Percentiles rank a stretch among this genome's conserved stretches.
Evolutionary conservation across 2,797 vertebrate species (phyloP).

Genomic region (Mionectes olivaceus): DNA sequence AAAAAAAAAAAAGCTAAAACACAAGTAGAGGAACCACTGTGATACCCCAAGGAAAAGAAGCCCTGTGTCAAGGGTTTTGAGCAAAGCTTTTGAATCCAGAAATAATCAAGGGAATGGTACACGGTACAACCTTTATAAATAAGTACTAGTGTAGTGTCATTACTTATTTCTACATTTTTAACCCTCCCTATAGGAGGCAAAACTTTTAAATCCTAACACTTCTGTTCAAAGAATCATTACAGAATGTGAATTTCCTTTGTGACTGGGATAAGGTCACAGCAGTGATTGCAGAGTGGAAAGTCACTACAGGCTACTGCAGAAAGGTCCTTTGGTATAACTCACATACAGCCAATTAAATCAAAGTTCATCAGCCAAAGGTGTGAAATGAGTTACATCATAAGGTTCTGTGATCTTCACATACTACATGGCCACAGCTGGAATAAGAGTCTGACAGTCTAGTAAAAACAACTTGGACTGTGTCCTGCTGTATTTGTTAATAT

Average conservation of each 20-base stretch:
- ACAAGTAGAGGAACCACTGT: not conserved
- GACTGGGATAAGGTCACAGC: not conserved
- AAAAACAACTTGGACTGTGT: not conserved
- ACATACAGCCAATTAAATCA: not conserved
- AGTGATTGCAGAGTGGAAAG: not conserved
- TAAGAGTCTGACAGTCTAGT: not conserved
- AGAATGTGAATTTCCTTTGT: not conserved
- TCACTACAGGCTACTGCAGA: not conserved
- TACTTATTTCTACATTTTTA: not conserved
- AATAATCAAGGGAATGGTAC: not conserved
- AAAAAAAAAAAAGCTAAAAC: not conserved
- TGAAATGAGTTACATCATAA: not conserved
- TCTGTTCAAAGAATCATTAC: not conserved
- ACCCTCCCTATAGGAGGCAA: not conserved
- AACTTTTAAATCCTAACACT: not conserved
- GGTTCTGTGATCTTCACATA: not conserved
- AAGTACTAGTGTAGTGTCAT: not conserved
- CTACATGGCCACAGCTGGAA: not conserved
- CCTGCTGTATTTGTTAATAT: not conserved
- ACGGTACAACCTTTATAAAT: not conserved
- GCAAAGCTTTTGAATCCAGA: not conserved
- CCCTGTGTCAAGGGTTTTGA: not conserved
- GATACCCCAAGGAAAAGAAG: not conserved
- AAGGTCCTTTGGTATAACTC: not conserved
- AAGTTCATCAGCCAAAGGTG: not conserved